phyloP scores from a whole-genome alignment of 2,797 vertebrate genomes.

The Eleutherodactylus coqui region DNA sequence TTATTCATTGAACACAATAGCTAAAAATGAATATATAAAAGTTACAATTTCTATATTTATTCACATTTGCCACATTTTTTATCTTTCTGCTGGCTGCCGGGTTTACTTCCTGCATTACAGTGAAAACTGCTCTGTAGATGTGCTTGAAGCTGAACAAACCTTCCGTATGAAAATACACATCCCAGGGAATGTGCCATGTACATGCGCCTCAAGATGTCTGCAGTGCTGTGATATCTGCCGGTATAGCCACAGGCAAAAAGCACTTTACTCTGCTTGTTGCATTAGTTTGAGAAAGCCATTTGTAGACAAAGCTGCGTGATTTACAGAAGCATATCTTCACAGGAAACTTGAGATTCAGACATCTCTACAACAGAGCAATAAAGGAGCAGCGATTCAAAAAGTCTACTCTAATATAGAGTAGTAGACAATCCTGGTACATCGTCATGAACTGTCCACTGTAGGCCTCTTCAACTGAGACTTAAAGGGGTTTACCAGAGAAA shows the following conservation, averaged over 20 bases:
- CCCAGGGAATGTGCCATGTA: slow-evolving; percentile 13
- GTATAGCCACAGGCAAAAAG: slow-evolving; percentile 75
- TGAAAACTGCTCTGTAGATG: background rate
- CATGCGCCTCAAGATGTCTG: background rate
- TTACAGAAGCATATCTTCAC: slow-evolving; percentile 12
- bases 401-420: no score
- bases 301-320: slow-evolving; percentile 32
- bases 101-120: background rate
- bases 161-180: slow-evolving; percentile 24
- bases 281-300: slow-evolving; percentile 54
- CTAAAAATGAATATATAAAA: no score
- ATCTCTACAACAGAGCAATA: background rate
- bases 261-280: slow-evolving; percentile 69
- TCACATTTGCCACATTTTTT: no score
- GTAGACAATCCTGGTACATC: no score
- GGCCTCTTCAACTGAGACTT: background rate
- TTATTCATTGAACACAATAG: no score
- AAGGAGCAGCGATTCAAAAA: no score
- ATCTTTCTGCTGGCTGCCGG: background rate
- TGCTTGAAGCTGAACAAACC: slow-evolving; percentile 25
- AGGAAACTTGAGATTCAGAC: background rate
- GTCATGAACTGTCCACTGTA: no score
- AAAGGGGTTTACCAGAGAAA: no score
- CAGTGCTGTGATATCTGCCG: slow-evolving; percentile 67
- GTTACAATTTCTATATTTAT: no score